Evolutionary conservation across 2,797 vertebrate species (phyloP).

Genomic region (Lagocephalus sceleratus): DNA sequence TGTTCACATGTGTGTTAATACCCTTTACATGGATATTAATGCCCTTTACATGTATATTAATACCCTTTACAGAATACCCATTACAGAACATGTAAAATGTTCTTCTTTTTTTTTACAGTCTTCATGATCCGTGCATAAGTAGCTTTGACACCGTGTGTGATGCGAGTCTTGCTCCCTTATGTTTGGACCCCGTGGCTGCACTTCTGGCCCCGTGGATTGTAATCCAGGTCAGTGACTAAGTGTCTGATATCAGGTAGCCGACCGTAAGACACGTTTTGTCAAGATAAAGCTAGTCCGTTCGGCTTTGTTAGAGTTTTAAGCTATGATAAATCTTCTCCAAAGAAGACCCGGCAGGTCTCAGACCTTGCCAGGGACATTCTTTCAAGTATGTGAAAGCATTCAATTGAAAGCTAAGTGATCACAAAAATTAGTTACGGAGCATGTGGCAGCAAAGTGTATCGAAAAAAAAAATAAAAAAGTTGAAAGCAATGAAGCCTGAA

Average conservation of each 20-base stretch:
- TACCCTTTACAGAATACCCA: no score
- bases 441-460: constrained; percentile 52
- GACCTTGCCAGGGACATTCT: constrained; percentile 53
- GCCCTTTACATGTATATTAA: no score
- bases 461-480: constrained; percentile 58
- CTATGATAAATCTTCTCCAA: constrained; percentile 60
- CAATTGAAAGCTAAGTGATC: constrained; percentile 62
- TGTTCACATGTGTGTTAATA: no score
- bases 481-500: constrained; percentile 62
- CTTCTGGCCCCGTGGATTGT: constrained; percentile 9
- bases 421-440: constrained; percentile 54
- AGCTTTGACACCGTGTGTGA: constrained; percentile 14
- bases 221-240: constrained; percentile 40
- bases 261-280: constrained; percentile 48
- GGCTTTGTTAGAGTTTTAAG: constrained; percentile 45
- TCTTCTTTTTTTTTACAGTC: neutral
- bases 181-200: constrained; percentile 13
- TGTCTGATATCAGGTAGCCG: constrained; percentile 52
- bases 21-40: no score
- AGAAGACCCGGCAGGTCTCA: constrained; percentile 45
- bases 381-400: constrained; percentile 55
- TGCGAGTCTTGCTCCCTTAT: constrained; percentile 19
- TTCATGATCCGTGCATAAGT: constrained; percentile 5
- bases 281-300: constrained; percentile 52
- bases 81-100: no score